Conservation (phyloP, 1,140 invertebrate genomes). For the Diachasma alloeum region DNA sequence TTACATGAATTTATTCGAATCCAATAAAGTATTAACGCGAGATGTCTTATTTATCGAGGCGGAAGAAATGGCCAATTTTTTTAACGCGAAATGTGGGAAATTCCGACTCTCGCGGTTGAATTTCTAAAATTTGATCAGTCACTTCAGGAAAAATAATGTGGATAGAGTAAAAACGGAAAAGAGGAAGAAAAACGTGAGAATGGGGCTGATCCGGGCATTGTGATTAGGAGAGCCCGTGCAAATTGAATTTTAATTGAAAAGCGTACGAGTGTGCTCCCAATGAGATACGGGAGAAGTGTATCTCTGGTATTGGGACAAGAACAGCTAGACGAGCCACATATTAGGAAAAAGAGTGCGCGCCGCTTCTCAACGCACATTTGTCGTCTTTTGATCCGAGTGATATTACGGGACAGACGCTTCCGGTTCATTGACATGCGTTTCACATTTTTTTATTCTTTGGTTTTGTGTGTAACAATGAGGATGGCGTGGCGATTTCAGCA, state of each 20-base stretch:
- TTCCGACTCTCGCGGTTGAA: no score
- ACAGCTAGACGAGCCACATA: conserved; percentile 15
- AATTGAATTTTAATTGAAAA: conserved; percentile 19
- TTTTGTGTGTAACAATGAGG: neutral
- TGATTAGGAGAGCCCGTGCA: neutral
- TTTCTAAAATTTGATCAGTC: neutral
- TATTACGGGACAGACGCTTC: neutral
- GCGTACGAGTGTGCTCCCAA: neutral
- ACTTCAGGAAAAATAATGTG: neutral
- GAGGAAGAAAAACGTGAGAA: conserved; percentile 51
- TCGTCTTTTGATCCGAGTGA: neutral
- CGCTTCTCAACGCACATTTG: conserved; percentile 2
- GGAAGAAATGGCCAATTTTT: no score
- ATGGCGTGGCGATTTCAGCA: neutral
- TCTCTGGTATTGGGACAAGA: conserved; percentile 8
- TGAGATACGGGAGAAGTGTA: neutral
- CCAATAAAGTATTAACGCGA: no score
- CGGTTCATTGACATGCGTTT: conserved; percentile 25
- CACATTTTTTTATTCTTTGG: conserved; percentile 7
- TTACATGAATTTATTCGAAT: no score
- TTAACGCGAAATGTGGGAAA: no score
- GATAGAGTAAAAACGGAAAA: neutral
- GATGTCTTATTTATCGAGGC: no score
- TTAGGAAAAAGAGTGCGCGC: conserved; percentile 21
- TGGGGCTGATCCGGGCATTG: conserved; percentile 47